Evolutionary conservation across 92 coral and sea anemone genomes (phyloP).

Genomic region (Metridium senile): DNA sequence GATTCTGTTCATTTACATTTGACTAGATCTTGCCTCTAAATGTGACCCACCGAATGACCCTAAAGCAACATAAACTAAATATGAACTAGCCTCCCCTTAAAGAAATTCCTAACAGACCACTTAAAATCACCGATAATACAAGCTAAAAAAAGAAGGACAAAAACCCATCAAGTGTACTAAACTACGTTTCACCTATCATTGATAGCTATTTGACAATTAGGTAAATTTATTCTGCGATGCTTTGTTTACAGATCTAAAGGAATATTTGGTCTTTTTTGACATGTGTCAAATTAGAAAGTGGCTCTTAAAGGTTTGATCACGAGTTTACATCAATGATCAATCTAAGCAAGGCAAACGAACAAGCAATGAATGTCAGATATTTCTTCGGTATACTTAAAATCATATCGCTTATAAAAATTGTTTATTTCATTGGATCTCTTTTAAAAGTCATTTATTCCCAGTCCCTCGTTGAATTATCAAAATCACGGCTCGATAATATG

Average conservation of each 20-base stretch:
- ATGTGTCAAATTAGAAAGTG: background rate
- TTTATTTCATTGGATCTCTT: background rate
- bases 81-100: background rate
- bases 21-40: constrained; percentile 7
- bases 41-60: constrained; percentile 27
- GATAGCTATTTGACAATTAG: background rate
- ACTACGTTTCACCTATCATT: background rate
- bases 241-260: constrained; percentile 24
- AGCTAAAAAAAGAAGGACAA: background rate
- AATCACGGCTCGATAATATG: background rate
- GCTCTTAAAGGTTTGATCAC: background rate
- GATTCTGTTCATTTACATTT: constrained; percentile 24
- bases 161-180: background rate
- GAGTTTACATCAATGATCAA: background rate
- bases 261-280: constrained; percentile 17
- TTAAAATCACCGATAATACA: too few species aligned
- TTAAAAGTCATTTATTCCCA: background rate
- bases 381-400: too few species aligned
- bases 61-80: background rate
- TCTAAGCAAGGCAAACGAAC: background rate
- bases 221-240: background rate
- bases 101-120: background rate
- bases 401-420: background rate
- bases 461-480: background rate
- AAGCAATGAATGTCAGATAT: background rate